Conservation (phyloP, 2,888 invertebrate species). For the Phania funesta region DNA sequence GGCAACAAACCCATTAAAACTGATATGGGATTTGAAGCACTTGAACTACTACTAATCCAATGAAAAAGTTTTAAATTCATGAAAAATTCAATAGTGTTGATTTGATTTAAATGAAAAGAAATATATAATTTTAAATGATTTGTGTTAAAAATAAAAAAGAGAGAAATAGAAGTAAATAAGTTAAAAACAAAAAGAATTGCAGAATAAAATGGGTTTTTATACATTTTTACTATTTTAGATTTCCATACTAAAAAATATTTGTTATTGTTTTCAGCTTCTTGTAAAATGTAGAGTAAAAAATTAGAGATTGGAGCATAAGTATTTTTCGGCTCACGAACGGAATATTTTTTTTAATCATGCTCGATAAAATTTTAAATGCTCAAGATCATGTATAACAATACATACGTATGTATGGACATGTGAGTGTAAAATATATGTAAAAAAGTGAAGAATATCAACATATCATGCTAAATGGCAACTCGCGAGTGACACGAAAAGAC, state of each 20-base stretch:
- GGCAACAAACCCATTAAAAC: conserved; percentile 95
- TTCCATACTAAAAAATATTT: background rate
- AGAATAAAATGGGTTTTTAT: conserved; percentile 65
- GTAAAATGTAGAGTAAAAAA: no score
- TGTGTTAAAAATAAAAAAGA: conserved; percentile 13
- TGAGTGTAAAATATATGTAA: no score
- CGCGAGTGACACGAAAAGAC: no score
- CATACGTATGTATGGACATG: no score
- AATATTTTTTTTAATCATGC: no score
- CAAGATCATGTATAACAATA: no score
- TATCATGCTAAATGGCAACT: no score
- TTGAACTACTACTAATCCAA: conserved; percentile 84
- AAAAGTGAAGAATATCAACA: no score
- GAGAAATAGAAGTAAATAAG: conserved; percentile 47
- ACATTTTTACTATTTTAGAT: background rate
- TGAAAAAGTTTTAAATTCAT: conserved; percentile 73
- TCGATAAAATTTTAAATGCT: no score
- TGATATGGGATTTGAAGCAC: conserved; percentile 92
- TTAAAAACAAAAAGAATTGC: conserved; percentile 70
- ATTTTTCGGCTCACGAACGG: no score
- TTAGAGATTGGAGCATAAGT: no score
- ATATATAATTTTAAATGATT: conserved; percentile 22
- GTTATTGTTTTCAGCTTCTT: background rate
- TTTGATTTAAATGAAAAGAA: conserved; percentile 60
- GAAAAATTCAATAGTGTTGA: conserved; percentile 62